Base-by-base conservation (phyloP, 2,888 invertebrate species). In the Amphipyra tragopoginis region DNA sequence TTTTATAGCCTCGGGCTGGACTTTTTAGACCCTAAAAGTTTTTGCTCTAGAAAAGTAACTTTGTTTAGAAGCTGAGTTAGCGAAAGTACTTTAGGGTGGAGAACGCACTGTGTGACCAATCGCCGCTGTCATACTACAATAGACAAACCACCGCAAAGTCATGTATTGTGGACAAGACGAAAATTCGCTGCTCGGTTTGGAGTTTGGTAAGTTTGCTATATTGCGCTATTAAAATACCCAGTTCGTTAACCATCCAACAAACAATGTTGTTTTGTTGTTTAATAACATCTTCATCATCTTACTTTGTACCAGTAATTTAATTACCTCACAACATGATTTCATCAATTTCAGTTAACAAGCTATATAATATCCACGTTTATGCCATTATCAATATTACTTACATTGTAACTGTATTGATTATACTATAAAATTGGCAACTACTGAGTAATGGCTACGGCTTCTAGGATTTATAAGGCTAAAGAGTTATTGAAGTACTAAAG, bases 321-420 rank as follows among this genome's bases (percentile, higher is more conserved):
- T 62, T 14, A 64, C 21, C 11, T 43, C 50, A 48, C 40, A 53
- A 56, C 39, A 42, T 36, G 34, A 43, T 48, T 48, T 54, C 10
- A 45, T 48, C 39, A 29, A 40, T 58, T 39, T 48, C 11, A 33
- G 29, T 44, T 58, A 54, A 58, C 49, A 40, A 65, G 34, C 36
- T 56, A 50, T 43, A 33, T 58, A 50, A 50, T 15, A 47, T 56
- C 50, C 42, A n/a, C 21, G 21, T 74, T 54, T 43, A 47, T 10
- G 15, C 58, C n/a, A 34, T 42, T 62, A 58, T 61, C 53, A 67
- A 72, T 60, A 38, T 56, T 38, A 50, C 34, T 15, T 6, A 75
- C 73, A 42, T 75, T 75, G 75, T 75, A 62, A 52, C 39, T 53
- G 15, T 34, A 60, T 68, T 52, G 45, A 66, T 52, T 48, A 33